Base-by-base conservation (phyloP, 1,140 invertebrate species). In the Neotoxoptera formosana region DNA sequence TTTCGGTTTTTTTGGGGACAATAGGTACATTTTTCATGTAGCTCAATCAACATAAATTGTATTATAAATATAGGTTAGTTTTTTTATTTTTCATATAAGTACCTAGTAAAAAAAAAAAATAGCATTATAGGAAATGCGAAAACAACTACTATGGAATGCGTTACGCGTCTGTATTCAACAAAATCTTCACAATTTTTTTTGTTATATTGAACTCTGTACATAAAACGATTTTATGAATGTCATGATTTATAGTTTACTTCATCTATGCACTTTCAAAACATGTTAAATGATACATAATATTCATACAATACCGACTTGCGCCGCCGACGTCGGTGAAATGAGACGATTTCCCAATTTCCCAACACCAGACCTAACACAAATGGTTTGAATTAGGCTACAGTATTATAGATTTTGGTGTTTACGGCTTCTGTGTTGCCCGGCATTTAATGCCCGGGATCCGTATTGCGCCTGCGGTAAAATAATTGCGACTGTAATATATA, bases 51-150 rank as follows among this genome's bases (percentile, higher is more conserved):
- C n/a, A 76, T n/a, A 76, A n/a, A 76, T 76, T 76, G 60, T 76
- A n/a, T 76, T 76, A n/a, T 76, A 76, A 76, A n/a, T 76, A 76
- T 76, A 76, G 60, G 60, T 76, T 30, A 76, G 14, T 76, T 76
- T n/a, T 60, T 67, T 76, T 67, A 67, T n/a, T 76, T 76, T 76
- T 76, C 11, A 76, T 23, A 4, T 41, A 41, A 41, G 4, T 76
- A n/a, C 30, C n/a, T 53, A 41, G 41, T 41, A 41, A 41, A 41
- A 53, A n/a, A n/a, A 76, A 34, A 60, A 76, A 76, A 76, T 76
- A n/a, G 14, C 60, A 67, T 67, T 41, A 41, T 41, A 17, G 11
- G 6, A 34, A 17, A 76, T 76, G 14, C 17, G 60, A 20, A n/a
- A 76, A 25, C n/a, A 34, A n/a, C 11, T 76, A n/a, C 11, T 76